Evolutionary conservation across 1,140 invertebrate genomes (phyloP), one percentile per base, ranked within the genome.

Genomic region (Microplitis mediator): DNA sequence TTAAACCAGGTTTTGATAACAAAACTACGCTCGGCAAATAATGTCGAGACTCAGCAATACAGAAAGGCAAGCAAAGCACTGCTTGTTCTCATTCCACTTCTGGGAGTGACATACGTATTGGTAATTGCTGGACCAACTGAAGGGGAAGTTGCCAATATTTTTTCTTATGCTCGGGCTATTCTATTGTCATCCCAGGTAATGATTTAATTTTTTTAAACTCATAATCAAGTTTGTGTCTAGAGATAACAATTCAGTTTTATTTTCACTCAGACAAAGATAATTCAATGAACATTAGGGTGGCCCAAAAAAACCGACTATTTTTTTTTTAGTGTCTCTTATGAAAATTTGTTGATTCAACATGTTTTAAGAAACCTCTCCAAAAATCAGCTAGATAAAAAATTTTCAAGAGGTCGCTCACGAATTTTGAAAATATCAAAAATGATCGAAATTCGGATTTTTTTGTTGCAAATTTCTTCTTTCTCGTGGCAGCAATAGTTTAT

Each of bases 61-160:
- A 88, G 93, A 56, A 97, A 97, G 84, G 95, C 95, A 0, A 93
- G 93, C 1, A 97, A 97, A 85, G 95, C 95, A 9, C 88, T 97
- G 8, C 84, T 97, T 6, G 94, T 97, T 6, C 88, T 97, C 9
- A 95, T 96, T 80, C 95, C 95, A 1, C 88, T 97, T 14, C 89
- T 97, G 69, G 95, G 95, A n/a, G 92, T 96, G 69, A 96, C 94
- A 3, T 96, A 97, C 82, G 88, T 96, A 16, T 84, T 97, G 63
- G 91, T 96, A 4, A 87, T 97, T 39, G 91, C 90, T 11, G 92
- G 93, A 13, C 95, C 95, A 0, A 91, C 89, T 31, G 68, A 90
- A 90, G 79, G 93, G 88, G 65, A 90, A 89, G 80, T 90, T 87
- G 76, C 88, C 3, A 88, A 91, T 81, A 88, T 93, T 56, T 94